phyloP scores from a whole-genome alignment of 2,113 vertebrate genomes.

The Spheniscus mendiculus region DNA sequence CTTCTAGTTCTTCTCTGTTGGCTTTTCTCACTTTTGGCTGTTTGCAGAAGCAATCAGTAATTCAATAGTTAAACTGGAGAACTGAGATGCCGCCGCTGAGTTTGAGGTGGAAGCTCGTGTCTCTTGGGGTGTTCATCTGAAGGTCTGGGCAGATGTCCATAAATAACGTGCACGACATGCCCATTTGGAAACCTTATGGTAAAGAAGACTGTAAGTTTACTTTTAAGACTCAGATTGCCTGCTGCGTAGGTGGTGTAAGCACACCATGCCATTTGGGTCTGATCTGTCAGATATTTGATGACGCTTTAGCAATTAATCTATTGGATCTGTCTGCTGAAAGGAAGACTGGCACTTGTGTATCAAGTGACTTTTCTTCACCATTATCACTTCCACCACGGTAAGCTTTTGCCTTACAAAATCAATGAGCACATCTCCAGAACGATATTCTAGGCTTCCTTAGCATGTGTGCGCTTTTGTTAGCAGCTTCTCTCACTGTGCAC shows the following conservation, averaged over 20 bases:
- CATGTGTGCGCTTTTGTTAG: fast-evolving
- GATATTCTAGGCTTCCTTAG: not conserved
- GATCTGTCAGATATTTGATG: not conserved
- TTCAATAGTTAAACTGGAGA: not conserved
- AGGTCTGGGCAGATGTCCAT: not conserved
- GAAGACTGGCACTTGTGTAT: not conserved
- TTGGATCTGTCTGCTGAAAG: not conserved
- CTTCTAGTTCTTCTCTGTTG: not conserved
- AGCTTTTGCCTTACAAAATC: not conserved
- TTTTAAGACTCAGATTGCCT: not conserved
- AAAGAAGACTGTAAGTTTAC: not conserved
- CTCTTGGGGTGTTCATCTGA: not conserved
- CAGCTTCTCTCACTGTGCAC: not conserved
- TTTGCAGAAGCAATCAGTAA: not conserved
- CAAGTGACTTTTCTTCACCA: not conserved
- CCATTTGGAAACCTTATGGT: not conserved
- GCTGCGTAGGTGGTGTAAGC: not conserved
- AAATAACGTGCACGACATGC: not conserved
- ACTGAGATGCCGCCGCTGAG: not conserved
- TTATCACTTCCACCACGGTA: not conserved
- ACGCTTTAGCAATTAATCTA: not conserved
- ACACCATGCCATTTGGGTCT: not conserved
- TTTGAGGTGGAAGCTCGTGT: not conserved
- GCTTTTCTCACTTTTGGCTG: not conserved
- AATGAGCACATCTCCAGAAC: not conserved